Evolutionary conservation across 2,113 vertebrate genomes (phyloP).

Genomic region (Thunnus thynnus): DNA sequence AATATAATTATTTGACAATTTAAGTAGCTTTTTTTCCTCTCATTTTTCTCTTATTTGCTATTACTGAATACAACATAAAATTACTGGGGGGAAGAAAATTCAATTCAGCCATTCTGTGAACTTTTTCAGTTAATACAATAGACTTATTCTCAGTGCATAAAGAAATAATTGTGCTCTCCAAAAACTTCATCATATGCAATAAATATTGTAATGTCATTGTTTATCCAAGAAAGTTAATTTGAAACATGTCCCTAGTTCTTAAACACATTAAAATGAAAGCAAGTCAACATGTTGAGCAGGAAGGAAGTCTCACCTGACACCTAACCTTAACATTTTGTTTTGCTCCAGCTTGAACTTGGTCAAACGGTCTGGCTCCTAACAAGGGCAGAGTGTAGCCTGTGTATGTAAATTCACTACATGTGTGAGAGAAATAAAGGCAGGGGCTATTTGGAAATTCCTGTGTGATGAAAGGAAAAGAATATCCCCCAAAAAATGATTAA

Average conservation of each 20-base stretch:
- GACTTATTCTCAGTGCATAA: not conserved
- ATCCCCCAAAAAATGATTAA: slow-evolving; percentile 87
- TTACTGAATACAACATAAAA: not conserved
- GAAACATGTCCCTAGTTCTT: slow-evolving; percentile 30
- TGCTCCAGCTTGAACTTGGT: slow-evolving; percentile 77
- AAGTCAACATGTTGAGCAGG: slow-evolving; percentile 71
- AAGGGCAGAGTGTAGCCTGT: slow-evolving; percentile 77
- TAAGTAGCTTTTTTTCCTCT: not conserved
- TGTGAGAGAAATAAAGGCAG: slow-evolving; percentile 82
- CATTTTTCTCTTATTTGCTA: slow-evolving; percentile 4
- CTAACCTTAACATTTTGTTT: slow-evolving; percentile 80
- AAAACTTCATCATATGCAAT: not conserved
- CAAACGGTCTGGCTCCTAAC: slow-evolving; percentile 79
- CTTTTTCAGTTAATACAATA: not conserved
- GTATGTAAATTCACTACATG: slow-evolving; percentile 83
- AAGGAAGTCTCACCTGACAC: slow-evolving; percentile 77
- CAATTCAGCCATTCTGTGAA: not conserved
- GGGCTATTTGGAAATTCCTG: slow-evolving; percentile 84
- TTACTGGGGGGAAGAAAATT: not conserved
- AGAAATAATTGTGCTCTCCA: not conserved
- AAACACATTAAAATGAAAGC: slow-evolving; percentile 56
- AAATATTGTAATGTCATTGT: not conserved
- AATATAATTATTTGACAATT: slow-evolving; percentile 54
- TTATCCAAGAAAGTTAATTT: slow-evolving; percentile 28
- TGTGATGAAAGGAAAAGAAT: slow-evolving; percentile 86